Percentiles rank a stretch among this genome's conserved stretches.
Evolutionary conservation across 2,888 invertebrate species (phyloP).

Genomic region (Colletes collaris): DNA sequence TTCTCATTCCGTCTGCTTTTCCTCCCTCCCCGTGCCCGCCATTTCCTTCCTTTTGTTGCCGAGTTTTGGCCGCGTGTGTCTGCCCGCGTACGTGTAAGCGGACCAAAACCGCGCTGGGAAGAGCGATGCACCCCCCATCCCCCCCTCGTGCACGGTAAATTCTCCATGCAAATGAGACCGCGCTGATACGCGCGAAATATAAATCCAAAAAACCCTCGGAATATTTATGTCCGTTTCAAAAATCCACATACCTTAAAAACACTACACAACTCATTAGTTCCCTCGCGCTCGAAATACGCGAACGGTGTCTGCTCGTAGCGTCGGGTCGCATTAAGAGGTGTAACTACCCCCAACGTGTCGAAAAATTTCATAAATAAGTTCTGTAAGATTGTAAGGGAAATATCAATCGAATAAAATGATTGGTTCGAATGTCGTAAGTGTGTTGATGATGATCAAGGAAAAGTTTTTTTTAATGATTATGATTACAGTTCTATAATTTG

Average conservation of each 20-base stretch:
- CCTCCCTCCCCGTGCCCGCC: not conserved
- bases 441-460: too few relatives aligned
- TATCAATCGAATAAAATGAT: too few relatives aligned
- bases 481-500: too few relatives aligned
- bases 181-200: constrained; percentile 80
- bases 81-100: not conserved
- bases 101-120: not conserved
- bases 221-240: constrained; percentile 81
- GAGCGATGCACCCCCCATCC: not conserved
- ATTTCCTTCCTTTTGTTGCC: constrained; percentile 35
- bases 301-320: too few relatives aligned
- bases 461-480: too few relatives aligned
- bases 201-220: constrained; percentile 78
- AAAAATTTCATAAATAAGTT: too few relatives aligned
- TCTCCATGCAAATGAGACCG: constrained; percentile 81
- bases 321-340: too few relatives aligned
- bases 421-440: too few relatives aligned
- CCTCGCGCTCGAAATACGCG: too few relatives aligned
- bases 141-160: constrained; percentile 76
- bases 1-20: constrained; percentile 60
- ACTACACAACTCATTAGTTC: too few relatives aligned
- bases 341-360: too few relatives aligned
- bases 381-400: too few relatives aligned
- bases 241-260: constrained; percentile 40
- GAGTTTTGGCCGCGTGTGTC: constrained; percentile 13